Conservation (phyloP, 2,797 vertebrate genomes). For the Emys orbicularis region DNA sequence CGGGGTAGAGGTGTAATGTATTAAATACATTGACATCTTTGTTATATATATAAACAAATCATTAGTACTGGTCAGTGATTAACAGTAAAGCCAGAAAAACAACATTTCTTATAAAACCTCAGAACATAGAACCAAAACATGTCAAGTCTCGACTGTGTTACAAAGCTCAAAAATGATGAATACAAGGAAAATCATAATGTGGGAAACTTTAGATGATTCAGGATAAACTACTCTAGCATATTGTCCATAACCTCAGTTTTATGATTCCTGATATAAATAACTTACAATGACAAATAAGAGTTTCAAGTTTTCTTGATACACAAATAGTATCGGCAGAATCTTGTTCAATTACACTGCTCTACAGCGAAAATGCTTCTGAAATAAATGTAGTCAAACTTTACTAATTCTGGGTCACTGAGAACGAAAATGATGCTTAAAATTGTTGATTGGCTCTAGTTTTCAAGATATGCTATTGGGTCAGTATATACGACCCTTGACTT, state of each 20-base stretch:
- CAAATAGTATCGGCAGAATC: not conserved
- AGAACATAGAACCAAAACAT: not conserved
- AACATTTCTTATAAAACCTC: not conserved
- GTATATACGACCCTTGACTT: too few relatives aligned
- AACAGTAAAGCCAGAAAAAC: not conserved
- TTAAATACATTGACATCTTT: not conserved
- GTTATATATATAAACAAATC: not conserved
- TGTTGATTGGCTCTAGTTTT: too few relatives aligned
- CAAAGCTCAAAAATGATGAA: not conserved
- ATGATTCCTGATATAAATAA: not conserved
- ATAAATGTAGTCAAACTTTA: too few relatives aligned
- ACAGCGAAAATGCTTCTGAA: too few relatives aligned
- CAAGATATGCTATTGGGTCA: too few relatives aligned
- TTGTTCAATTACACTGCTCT: not conserved
- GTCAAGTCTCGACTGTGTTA: not conserved
- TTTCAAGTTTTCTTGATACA: not conserved
- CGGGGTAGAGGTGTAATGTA: not conserved
- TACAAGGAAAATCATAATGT: not conserved
- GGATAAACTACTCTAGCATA: not conserved
- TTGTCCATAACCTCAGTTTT: not conserved
- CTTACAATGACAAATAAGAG: not conserved
- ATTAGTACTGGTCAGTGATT: not conserved
- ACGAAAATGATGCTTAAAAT: too few relatives aligned
- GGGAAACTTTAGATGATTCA: not conserved
- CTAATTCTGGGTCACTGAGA: too few relatives aligned